A percentile compares a stretch with the other conserved stretches of the same genome.
Conservation (phyloP, 2,797 vertebrate species). For the Hyperoplus lanceolatus region DNA sequence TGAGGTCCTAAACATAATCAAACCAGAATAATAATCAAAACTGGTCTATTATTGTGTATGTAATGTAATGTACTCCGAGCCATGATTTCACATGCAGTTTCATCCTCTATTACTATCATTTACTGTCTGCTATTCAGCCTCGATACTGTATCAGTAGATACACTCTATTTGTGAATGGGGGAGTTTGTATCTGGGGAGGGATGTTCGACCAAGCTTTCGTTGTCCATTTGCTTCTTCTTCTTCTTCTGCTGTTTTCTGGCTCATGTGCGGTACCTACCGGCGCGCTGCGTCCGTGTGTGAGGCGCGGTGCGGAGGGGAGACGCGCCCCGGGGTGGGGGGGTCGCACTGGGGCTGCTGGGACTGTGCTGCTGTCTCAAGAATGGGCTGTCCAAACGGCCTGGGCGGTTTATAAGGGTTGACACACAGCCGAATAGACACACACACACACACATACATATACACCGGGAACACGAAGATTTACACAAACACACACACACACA, state of each 20-base stretch:
- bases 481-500: slow-evolving; percentile 43
- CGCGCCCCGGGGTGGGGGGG: slow-evolving; percentile 86
- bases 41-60: not conserved
- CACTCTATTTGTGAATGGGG: not conserved
- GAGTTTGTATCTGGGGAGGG: not conserved
- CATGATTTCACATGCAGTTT: slow-evolving; percentile 22
- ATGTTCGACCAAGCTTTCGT: slow-evolving; percentile 4
- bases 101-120: not conserved
- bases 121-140: not conserved
- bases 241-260: slow-evolving; percentile 32
- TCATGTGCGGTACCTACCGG: slow-evolving; percentile 91
- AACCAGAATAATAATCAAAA: slow-evolving; percentile 1
- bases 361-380: slow-evolving; percentile 98
- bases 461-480: too few relatives aligned
- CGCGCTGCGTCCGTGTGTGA: slow-evolving; percentile 90
- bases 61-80: not conserved
- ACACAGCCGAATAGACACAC: slow-evolving; percentile 51
- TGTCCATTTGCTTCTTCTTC: slow-evolving; percentile 12
- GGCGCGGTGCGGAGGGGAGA: slow-evolving; percentile 89
- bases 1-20: not conserved
- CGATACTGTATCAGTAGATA: too few relatives aligned
- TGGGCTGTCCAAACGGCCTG: slow-evolving; percentile 98
- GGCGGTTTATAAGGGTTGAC: slow-evolving; percentile 78
- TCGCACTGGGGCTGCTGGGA: slow-evolving; percentile 87
- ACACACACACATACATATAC: too few relatives aligned